Conservation (phyloP, 2,113 vertebrate species). For the Poeciliopsis prolifica region DNA sequence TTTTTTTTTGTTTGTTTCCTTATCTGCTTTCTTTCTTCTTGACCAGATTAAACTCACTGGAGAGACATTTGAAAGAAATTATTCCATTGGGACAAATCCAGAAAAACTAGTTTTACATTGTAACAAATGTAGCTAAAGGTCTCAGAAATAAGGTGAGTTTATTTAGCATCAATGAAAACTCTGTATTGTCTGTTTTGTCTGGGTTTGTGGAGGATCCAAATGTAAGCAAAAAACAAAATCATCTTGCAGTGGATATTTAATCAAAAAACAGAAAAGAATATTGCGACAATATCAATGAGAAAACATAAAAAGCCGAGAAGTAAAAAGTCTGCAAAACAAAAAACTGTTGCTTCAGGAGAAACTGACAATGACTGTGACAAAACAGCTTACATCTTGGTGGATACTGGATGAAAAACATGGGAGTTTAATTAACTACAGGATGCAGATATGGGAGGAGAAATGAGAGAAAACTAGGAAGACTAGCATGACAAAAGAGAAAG, state of each 20-base stretch:
- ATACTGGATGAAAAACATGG: neutral
- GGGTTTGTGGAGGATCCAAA: neutral
- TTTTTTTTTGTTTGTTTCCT: conserved; percentile 25
- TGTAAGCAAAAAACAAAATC: neutral
- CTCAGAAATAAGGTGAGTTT: neutral
- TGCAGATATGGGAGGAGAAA: neutral
- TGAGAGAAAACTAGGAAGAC: neutral
- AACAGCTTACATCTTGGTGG: neutral
- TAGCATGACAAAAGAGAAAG: neutral
- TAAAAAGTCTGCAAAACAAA: neutral
- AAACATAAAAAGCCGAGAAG: neutral
- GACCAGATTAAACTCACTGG: conserved; percentile 32
- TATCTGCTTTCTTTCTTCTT: conserved; percentile 20
- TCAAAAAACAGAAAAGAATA: neutral
- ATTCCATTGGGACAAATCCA: conserved; percentile 47
- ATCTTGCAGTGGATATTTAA: neutral
- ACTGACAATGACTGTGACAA: neutral
- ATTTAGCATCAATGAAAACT: neutral
- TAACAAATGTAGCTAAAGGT: conserved; percentile 14
- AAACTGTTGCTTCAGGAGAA: neutral
- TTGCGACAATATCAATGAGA: neutral
- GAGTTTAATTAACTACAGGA: neutral
- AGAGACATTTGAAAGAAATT: conserved; percentile 41
- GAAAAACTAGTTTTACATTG: conserved; percentile 23
- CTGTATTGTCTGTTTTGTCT: neutral